Evolutionary conservation across 2,113 vertebrate genomes (phyloP).

Genomic region (Lasiurus borealis): DNA sequence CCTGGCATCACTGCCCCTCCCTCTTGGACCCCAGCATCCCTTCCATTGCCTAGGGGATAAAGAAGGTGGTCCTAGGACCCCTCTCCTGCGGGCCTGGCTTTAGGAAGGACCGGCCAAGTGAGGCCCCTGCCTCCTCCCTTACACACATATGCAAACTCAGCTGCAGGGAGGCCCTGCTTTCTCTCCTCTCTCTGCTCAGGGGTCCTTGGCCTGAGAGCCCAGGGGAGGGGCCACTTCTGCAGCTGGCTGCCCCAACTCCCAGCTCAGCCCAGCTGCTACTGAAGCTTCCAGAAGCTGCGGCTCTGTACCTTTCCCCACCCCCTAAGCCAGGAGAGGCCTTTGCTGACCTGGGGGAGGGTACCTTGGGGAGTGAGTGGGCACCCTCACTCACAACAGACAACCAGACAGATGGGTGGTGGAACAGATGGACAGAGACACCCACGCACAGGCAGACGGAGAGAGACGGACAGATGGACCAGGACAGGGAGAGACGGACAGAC

Average conservation of each 20-base stretch:
- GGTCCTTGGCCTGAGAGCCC: conserved; percentile 78
- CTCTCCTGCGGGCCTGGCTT: not conserved
- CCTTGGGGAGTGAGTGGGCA: conserved; percentile 57
- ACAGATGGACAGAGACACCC: conserved; percentile 81
- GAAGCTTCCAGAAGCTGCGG: conserved; percentile 80
- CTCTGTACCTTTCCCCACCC: conserved; percentile 1
- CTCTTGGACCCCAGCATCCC: conserved; percentile 12
- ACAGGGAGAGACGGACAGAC: conserved; percentile 77
- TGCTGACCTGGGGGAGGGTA: conserved; percentile 71
- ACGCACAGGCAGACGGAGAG: conserved; percentile 72
- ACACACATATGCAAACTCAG: not conserved
- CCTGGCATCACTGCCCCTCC: not conserved
- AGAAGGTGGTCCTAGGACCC: conserved; percentile 41
- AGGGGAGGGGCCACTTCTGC: conserved; percentile 74
- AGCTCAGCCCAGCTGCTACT: conserved; percentile 77
- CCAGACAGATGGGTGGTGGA: conserved; percentile 76
- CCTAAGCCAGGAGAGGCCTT: conserved; percentile 63
- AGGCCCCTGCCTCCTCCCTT: not conserved
- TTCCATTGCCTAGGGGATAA: not conserved
- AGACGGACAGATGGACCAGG: conserved; percentile 81
- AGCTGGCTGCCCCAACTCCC: conserved; percentile 79
- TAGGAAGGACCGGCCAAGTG: not conserved
- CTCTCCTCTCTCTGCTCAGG: conserved; percentile 62
- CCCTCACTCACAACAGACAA: conserved; percentile 73
- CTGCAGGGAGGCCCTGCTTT: conserved; percentile 43